Evolutionary conservation across 2,888 invertebrate species (phyloP), one percentile per base, ranked within the genome.

Genomic region (Watsonalla binaria): DNA sequence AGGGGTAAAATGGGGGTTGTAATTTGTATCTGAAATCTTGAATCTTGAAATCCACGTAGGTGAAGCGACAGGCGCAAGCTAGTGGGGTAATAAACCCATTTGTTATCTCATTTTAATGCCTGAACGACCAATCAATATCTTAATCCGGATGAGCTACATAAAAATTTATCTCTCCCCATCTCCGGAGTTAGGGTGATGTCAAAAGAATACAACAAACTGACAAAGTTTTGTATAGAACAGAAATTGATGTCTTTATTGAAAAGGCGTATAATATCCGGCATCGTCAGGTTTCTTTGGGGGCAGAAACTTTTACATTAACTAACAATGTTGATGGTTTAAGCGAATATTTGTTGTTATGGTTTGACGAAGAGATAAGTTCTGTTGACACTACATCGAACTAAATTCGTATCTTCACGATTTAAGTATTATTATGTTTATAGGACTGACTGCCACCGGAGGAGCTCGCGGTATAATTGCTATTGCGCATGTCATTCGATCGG

Each of bases 191-290:
- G 34, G 33, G 11, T 15, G 49, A 14, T 49, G 35, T 37, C 37
- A 39, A 52, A 47, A 51, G 49, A 51, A 58, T 58, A 52, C 56
- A 53, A 58, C 56, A 60, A 24, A 54, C 51, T 53, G 46, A 52
- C 54, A 46, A 48, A 53, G 52, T 55, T 57, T 55, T 59, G 54
- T 51, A 49, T 47, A 46, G 14, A 51, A 47, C 50, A 13, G 51
- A 58, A 62, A 64, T 63, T 63, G 57, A 62, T 62, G 62, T 52
- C 54, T 53, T 59, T 58, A 62, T 61, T 57, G 54, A 51, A 55
- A 57, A 53, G 52, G 45, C 51, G 56, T 51, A 58, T 55, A 59
- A 63, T 58, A 62, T 64, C 60, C 59, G 57, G 33, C 34, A 34
- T 53, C 39, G 48, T 53, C 47, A 53, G 53, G 47, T 54, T 59